Base-by-base conservation (phyloP, 2,888 invertebrate genomes). In the Dasysyrphus tricinctus region DNA sequence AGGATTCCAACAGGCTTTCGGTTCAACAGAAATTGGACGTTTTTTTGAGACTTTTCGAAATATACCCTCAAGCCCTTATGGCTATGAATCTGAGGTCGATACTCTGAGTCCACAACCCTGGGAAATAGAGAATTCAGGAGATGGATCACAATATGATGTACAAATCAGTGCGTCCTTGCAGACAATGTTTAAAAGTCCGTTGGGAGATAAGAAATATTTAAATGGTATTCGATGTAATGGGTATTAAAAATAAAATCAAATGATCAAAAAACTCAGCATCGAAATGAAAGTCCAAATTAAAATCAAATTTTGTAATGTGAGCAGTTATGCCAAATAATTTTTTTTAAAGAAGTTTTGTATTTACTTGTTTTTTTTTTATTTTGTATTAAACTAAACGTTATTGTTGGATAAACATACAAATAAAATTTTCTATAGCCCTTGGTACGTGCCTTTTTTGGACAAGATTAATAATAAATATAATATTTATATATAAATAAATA, bases 1-100 rank as follows among this genome's bases (percentile, higher is more conserved):
- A 7, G 96, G 96, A 59, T 97, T 97, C 91, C 96, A 96, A 91
- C 97, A 97, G 93, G 96, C 97, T 1, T 97, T 97, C 91, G 97
- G 97, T 34, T 96, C 96, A 37, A 97, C 97, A 32, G 97, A 97
- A 92, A 96, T 97, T 88, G 97, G 97, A n/a, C 95, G 96, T 88
- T 97, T 97, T 89, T 95, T 96, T 7, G 96, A 96, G 90, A 95
- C 95, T 70, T 96, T 96, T 88, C 86, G 91, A 47, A 90, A 91
- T 77, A 90, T 90, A 14, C 89, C 91, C 0, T 90, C 91, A 74
- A 90, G 90, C 76, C 88, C 91, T 0, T 89, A 90, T 5, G 90
- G 90, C 56, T 88, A 88, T 67, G 89, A 89, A 74, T 89, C 89
- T 7, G 90, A 90, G 80, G 84, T 88, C 19, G 90, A 90, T 77